Evolutionary conservation across 2,797 vertebrate species (phyloP).

Genomic region (Phrynocephalus guinanensis): DNA sequence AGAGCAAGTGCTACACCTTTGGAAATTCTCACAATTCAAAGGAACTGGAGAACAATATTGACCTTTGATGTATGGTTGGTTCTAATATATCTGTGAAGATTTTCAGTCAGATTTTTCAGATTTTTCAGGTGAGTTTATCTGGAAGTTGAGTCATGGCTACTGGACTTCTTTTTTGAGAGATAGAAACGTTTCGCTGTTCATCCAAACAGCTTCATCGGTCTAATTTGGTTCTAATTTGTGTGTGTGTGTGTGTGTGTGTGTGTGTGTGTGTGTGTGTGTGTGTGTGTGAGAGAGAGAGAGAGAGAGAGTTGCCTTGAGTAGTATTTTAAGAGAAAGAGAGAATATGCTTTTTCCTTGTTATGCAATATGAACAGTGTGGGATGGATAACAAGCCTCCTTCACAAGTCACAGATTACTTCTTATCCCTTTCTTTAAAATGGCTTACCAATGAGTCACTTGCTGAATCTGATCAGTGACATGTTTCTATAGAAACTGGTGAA

Average conservation of each 20-base stretch:
- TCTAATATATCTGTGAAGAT: not conserved
- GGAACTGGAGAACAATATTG: not conserved
- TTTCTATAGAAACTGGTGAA: conserved; percentile 23
- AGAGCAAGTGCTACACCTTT: not conserved
- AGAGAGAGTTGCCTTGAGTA: not conserved
- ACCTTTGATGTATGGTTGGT: not conserved
- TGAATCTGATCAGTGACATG: not conserved
- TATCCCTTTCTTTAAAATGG: not conserved
- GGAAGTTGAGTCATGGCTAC: too few relatives aligned
- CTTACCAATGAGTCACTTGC: not conserved
- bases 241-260: too few relatives aligned
- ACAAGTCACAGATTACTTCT: not conserved
- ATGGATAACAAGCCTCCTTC: not conserved
- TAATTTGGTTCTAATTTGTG: too few relatives aligned
- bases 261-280: too few relatives aligned
- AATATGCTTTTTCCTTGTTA: not conserved
- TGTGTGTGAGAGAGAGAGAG: too few relatives aligned
- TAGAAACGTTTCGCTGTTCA: too few relatives aligned
- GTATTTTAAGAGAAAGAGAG: not conserved
- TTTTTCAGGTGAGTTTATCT: too few relatives aligned
- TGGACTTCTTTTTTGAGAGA: too few relatives aligned
- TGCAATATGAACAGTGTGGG: not conserved
- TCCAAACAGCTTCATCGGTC: too few relatives aligned
- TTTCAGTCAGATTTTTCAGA: too few relatives aligned
- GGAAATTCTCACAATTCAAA: not conserved